Percentiles rank a stretch among this genome's conserved stretches.
These are phyloP conservation scores for Calameuta filiformis DNA, from an alignment of 2,888 invertebrate genomes.

Conservation along the genomic window DNA sequence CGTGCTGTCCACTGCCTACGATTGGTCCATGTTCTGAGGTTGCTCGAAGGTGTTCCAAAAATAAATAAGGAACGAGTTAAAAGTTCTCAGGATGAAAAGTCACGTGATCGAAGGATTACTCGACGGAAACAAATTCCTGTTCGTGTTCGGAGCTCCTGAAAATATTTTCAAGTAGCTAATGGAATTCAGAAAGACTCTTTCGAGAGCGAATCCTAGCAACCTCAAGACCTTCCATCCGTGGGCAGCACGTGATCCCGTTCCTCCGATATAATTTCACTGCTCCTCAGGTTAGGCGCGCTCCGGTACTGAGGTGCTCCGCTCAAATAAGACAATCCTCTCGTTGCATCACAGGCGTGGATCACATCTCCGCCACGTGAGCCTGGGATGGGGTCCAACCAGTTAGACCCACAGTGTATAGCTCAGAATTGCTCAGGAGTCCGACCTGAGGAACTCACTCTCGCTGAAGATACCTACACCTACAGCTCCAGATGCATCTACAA, in stretches of 20 bases:
- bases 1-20: background rate
- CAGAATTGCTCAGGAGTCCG: background rate
- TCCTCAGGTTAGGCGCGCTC: constrained; percentile 12
- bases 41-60: background rate
- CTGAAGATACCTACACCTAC: background rate
- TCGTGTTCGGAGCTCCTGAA: background rate
- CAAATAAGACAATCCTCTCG: constrained; percentile 34
- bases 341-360: constrained; percentile 62
- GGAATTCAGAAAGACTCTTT: background rate
- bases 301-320: background rate
- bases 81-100: background rate
- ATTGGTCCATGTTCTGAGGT: background rate
- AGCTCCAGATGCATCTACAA: background rate
- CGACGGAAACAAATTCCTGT: background rate
- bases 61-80: background rate
- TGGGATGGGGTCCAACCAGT: constrained; percentile 18
- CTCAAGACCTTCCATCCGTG: background rate
- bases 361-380: constrained; percentile 54
- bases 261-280: constrained; percentile 23
- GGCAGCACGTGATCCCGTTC: constrained; percentile 3
- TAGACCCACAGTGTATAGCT: background rate
- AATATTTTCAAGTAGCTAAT: background rate
- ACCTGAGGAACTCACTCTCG: background rate
- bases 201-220: background rate
- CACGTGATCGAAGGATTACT: background rate